Percentiles rank a stretch among this genome's conserved stretches.
Conservation (phyloP, 1,140 invertebrate genomes). For the Drosophila baimaii region DNA sequence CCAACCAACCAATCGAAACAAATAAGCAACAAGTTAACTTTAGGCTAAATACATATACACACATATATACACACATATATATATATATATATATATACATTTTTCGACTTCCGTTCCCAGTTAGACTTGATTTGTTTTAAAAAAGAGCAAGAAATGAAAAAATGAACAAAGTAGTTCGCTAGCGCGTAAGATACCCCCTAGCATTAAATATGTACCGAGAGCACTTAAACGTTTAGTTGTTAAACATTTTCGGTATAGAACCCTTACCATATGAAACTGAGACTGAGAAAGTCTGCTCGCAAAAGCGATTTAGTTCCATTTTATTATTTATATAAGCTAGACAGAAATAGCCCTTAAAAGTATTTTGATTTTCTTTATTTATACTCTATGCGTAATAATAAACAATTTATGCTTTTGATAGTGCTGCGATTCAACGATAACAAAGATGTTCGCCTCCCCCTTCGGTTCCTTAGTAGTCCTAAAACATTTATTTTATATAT, state of each 20-base stretch:
- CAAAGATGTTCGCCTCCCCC: conserved; percentile 30
- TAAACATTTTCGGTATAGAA: conserved; percentile 3
- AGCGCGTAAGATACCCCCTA: conserved; percentile 18
- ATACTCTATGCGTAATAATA: conserved; percentile 47
- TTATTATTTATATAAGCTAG: conserved; percentile 18
- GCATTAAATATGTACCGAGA: conserved; percentile 13
- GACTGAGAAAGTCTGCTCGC: conserved; percentile 25
- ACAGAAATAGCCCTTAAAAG: conserved; percentile 12
- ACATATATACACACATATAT: conserved; percentile 7
- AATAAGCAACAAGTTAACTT: conserved; percentile 28
- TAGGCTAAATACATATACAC: conserved; percentile 21
- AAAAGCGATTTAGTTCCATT: conserved; percentile 32
- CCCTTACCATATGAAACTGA: conserved; percentile 1
- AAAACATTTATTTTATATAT: conserved; percentile 18
- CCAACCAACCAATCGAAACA: conserved; percentile 17
- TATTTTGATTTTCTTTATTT: conserved; percentile 31
- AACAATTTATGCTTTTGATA: conserved; percentile 41
- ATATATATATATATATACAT: conserved; percentile 8
- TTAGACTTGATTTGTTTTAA: conserved; percentile 8
- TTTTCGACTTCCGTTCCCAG: conserved; percentile 27
- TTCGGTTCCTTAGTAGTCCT: conserved; percentile 15
- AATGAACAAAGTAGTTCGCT: conserved; percentile 22
- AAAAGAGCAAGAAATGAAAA: conserved; percentile 29
- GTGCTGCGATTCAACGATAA: conserved; percentile 47
- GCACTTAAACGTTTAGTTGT: conserved; percentile 15